These are phyloP conservation scores for Cyrtonyx montezumae DNA, from an alignment of 2,113 vertebrate species.

Conservation along the genomic window DNA sequence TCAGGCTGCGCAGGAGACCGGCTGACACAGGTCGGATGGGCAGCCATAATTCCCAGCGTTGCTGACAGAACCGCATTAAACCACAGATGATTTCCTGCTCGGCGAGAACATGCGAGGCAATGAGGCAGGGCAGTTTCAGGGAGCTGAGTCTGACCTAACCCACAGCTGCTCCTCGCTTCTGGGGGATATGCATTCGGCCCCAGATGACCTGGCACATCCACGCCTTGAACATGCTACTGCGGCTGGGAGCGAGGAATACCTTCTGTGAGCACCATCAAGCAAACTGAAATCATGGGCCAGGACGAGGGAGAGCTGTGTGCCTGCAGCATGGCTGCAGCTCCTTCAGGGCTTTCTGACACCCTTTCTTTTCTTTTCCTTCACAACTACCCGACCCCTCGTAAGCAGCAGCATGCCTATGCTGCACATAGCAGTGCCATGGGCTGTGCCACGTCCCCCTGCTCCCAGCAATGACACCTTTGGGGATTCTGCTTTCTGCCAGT, in stretches of 20 bases:
- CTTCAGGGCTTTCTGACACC: neutral
- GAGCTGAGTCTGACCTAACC: neutral
- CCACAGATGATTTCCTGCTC: fast-evolving
- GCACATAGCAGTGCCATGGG: fast-evolving
- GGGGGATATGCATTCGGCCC: fast-evolving
- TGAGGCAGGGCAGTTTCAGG: neutral
- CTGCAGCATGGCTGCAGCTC: fast-evolving
- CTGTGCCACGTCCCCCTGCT: fast-evolving
- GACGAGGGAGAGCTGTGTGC: neutral
- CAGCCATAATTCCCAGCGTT: neutral
- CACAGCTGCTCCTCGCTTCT: neutral
- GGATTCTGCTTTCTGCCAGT: neutral
- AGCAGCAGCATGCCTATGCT: neutral
- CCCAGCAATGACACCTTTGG: neutral
- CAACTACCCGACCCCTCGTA: too few relatives aligned
- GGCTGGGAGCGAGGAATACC: fast-evolving
- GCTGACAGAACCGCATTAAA: neutral
- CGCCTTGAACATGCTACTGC: fast-evolving
- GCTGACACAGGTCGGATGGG: neutral
- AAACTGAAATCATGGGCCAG: neutral
- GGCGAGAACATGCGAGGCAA: neutral
- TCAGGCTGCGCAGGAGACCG: neutral
- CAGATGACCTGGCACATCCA: fast-evolving
- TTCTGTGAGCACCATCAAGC: fast-evolving
- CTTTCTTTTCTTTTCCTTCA: neutral